Evolutionary conservation across 2,113 vertebrate species (phyloP).

Genomic region (Diglossa brunneiventris): DNA sequence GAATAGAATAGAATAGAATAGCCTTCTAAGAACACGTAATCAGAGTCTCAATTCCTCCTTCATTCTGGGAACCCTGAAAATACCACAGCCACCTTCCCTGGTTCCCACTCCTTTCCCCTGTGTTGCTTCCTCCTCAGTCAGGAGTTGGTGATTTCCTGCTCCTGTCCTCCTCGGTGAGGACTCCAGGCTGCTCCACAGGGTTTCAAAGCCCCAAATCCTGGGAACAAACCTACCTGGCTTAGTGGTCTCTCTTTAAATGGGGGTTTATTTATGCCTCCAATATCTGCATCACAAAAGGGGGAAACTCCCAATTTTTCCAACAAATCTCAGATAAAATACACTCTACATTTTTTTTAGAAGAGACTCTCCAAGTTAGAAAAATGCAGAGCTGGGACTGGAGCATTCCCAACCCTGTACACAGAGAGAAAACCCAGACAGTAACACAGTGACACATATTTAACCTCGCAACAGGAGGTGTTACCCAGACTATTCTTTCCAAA

Average conservation of each 20-base stretch:
- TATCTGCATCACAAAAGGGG: neutral
- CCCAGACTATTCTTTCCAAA: neutral
- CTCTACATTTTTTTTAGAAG: neutral
- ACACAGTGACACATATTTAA: neutral
- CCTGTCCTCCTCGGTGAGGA: neutral
- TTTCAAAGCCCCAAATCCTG: neutral
- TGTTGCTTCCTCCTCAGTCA: neutral
- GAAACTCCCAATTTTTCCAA: neutral
- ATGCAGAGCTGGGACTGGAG: neutral
- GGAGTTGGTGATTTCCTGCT: neutral
- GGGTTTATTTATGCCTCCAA: neutral
- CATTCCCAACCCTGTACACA: fast-evolving
- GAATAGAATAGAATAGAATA: too few species aligned
- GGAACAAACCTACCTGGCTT: neutral
- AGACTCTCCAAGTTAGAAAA: neutral
- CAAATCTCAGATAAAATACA: neutral
- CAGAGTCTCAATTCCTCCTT: too few species aligned
- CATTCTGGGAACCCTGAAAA: too few species aligned
- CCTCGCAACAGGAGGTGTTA: neutral
- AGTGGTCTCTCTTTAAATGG: neutral
- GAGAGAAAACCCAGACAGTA: fast-evolving
- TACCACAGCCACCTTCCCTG: neutral
- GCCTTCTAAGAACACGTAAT: too few species aligned
- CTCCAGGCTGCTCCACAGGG: neutral
- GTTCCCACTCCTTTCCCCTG: neutral